A percentile compares a stretch with the other conserved stretches of the same genome.
Evolutionary conservation across 2,113 vertebrate genomes (phyloP).

Genomic region (Fulica atra): DNA sequence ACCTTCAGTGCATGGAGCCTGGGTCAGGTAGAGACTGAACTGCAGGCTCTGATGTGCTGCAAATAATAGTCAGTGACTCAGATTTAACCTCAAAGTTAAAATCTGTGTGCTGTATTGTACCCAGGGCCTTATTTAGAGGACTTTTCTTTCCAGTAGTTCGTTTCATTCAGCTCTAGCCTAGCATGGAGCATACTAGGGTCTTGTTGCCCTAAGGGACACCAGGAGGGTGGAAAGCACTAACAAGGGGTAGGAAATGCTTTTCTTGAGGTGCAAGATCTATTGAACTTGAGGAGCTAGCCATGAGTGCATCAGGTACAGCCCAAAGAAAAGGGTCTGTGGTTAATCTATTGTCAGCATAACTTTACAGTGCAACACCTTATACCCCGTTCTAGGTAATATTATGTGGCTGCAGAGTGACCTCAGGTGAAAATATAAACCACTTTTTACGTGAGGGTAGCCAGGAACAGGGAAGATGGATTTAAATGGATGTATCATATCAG

Average conservation of each 20-base stretch:
- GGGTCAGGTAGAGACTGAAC: neutral
- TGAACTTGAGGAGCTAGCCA: neutral
- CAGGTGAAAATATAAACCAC: neutral
- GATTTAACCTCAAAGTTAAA: neutral
- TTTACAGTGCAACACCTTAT: neutral
- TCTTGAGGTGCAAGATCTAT: neutral
- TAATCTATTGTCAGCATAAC: neutral
- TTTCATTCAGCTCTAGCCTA: neutral
- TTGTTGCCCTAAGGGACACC: neutral
- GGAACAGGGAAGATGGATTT: neutral
- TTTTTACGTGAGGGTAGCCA: neutral
- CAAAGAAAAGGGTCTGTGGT: neutral
- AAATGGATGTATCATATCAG: fast-evolving
- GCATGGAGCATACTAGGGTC: neutral
- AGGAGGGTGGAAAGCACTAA: neutral
- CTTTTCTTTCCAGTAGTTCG: neutral
- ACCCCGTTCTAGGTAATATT: neutral
- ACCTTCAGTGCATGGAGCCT: neutral
- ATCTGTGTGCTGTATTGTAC: neutral
- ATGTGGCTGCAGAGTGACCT: neutral
- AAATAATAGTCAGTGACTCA: neutral
- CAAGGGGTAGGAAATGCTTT: neutral
- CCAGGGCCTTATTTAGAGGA: neutral
- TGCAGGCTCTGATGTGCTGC: neutral
- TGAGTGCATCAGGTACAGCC: neutral